Percentiles rank a stretch among this genome's conserved stretches.
Evolutionary conservation across 1,140 invertebrate genomes (phyloP).

Genomic region (Trichogramma pretiosum): DNA sequence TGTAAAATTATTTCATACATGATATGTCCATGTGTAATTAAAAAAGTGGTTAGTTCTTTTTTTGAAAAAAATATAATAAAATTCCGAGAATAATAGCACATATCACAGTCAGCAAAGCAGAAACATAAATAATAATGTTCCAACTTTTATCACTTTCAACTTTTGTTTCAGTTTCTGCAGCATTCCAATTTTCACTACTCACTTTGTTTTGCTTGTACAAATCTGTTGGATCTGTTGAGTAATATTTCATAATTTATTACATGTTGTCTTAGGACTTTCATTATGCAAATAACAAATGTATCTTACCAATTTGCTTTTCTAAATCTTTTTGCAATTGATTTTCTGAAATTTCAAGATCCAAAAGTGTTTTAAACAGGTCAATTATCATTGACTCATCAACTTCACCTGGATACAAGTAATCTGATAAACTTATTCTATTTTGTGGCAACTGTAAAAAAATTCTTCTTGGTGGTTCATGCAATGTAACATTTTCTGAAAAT

Average conservation of each 20-base stretch:
- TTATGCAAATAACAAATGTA: constrained; percentile 12
- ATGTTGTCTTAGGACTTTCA: not conserved
- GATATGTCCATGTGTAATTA: too few species aligned
- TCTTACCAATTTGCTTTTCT: constrained; percentile 52
- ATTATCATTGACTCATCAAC: constrained; percentile 61
- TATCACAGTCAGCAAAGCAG: too few species aligned
- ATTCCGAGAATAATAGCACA: too few species aligned
- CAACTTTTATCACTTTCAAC: too few species aligned
- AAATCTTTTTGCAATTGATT: constrained; percentile 56
- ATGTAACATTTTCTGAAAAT: constrained; percentile 53
- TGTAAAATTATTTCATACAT: too few species aligned
- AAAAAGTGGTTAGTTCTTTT: too few species aligned
- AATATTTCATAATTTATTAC: not conserved
- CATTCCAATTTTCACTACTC: too few species aligned
- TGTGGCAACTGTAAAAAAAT: constrained; percentile 61
- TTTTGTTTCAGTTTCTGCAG: too few species aligned
- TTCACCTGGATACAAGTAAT: constrained; percentile 80
- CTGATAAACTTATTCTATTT: constrained; percentile 61
- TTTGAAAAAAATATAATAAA: too few species aligned
- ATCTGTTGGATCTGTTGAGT: constrained; percentile 52
- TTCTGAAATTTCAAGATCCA: constrained; percentile 62
- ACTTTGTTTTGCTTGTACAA: constrained; percentile 52
- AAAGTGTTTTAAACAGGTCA: constrained; percentile 64
- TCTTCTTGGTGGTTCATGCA: constrained; percentile 71
- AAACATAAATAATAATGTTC: too few species aligned